Percentiles rank a stretch among this genome's conserved stretches.
These are phyloP conservation scores for Germaria angustata DNA, from an alignment of 2,888 invertebrate species.

Conservation along the genomic window DNA sequence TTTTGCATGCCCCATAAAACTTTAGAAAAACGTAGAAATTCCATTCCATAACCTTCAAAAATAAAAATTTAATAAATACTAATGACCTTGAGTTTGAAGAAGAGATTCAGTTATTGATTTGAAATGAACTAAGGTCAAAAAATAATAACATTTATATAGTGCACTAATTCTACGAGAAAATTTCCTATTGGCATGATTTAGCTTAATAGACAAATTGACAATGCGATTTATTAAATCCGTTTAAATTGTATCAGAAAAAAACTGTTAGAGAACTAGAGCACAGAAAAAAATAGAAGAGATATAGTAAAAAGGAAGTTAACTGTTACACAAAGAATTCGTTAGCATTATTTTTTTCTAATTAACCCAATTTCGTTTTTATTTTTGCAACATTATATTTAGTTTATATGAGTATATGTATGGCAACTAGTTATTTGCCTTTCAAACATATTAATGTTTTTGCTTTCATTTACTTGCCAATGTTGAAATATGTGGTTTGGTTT, in stretches of 20 bases:
- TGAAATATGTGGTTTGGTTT: conserved; percentile 11
- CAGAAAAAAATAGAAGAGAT: background rate
- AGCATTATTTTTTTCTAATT: conserved; percentile 55
- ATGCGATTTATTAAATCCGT: conserved; percentile 3
- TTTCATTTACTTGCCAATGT: conserved; percentile 2
- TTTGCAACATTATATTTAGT: background rate
- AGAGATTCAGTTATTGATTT: no score
- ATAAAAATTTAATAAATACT: no score
- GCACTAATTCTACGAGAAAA: no score
- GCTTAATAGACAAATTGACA: background rate
- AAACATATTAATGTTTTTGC: background rate
- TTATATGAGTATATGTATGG: background rate
- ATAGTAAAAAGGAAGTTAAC: conserved; percentile 26
- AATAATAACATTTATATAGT: no score
- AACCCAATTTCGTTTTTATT: conserved; percentile 47
- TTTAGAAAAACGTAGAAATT: no score
- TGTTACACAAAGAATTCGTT: conserved; percentile 46
- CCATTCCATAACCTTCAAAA: no score
- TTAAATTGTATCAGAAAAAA: background rate
- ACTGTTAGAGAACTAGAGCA: background rate
- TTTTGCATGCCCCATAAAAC: no score
- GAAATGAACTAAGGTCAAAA: no score
- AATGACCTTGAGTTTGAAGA: no score
- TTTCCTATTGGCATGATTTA: background rate
- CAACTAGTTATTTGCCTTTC: background rate